Conservation (phyloP, 2,888 invertebrate genomes). For the Teleogryllus oceanicus region DNA sequence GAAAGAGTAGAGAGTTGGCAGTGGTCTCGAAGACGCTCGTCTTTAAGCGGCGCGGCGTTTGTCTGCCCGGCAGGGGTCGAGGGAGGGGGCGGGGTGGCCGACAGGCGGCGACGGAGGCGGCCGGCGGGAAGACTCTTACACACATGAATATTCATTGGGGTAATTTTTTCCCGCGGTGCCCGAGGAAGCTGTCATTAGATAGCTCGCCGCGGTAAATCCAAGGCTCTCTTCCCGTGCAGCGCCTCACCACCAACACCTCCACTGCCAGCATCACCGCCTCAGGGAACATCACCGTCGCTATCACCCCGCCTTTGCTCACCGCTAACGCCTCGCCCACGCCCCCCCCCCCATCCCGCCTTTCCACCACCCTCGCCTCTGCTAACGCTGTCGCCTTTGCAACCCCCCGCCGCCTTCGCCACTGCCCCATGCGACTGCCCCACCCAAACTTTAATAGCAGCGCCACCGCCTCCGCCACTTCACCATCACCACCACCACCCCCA, state of each 20-base stretch:
- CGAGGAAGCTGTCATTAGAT: constrained; percentile 18
- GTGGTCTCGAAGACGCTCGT: neutral
- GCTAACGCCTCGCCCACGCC: too few species aligned
- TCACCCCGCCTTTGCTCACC: too few species aligned
- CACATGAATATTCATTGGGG: constrained; percentile 18
- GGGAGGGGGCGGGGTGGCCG: neutral
- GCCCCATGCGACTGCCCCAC: too few species aligned
- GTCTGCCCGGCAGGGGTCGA: neutral
- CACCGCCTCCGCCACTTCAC: too few species aligned
- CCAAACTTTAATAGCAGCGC: too few species aligned
- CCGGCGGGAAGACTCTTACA: neutral
- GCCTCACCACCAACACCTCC: neutral
- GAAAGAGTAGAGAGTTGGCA: neutral
- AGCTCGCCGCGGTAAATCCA: neutral
- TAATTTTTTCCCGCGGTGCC: constrained; percentile 10
- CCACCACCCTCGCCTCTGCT: too few species aligned
- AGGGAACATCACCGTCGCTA: too few species aligned
- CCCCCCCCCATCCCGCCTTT: too few species aligned
- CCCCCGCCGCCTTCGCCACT: too few species aligned
- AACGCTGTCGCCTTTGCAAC: too few species aligned
- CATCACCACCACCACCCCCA: too few species aligned
- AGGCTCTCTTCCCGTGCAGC: neutral
- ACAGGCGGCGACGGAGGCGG: neutral
- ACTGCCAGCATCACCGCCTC: neutral
- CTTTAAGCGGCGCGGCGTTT: neutral